These are phyloP conservation scores for Mycteria americana DNA, from an alignment of 2,797 vertebrate genomes.

Conservation along the genomic window DNA sequence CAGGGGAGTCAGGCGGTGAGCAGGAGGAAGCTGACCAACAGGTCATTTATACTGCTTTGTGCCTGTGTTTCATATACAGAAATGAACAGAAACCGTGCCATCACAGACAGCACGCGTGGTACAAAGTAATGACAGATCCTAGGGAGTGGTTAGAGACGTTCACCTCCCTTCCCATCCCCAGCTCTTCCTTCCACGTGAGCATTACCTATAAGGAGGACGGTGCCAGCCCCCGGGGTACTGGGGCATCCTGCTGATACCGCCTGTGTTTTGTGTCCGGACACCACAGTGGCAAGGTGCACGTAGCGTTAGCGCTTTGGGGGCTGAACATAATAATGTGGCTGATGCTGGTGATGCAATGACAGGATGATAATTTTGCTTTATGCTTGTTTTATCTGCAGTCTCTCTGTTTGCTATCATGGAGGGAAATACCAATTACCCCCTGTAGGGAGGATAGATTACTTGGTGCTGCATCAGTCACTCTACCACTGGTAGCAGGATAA, in stretches of 20 bases:
- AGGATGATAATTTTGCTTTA: not conserved
- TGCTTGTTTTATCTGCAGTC: not conserved
- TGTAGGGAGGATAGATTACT: not conserved
- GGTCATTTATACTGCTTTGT: not conserved
- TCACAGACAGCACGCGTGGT: accelerated
- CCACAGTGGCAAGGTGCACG: not conserved
- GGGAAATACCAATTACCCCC: constrained; percentile 16
- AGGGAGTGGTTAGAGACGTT: not conserved
- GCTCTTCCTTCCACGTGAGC: not conserved
- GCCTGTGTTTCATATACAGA: not conserved
- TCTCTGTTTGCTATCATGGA: not conserved
- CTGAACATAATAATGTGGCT: not conserved
- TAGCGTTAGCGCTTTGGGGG: not conserved
- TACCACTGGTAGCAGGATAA: not conserved
- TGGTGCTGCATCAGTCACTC: not conserved
- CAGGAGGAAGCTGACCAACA: not conserved
- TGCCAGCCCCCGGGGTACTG: accelerated
- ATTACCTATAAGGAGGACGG: accelerated
- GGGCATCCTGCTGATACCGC: not conserved
- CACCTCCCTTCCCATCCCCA: not conserved
- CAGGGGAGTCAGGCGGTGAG: not conserved
- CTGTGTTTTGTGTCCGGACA: not conserved
- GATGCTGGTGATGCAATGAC: not conserved
- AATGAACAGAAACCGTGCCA: not conserved
- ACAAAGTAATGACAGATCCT: not conserved